Conservation (phyloP, 35 echinoderm and acorn worm genomes). For the Anneissia japonica region DNA sequence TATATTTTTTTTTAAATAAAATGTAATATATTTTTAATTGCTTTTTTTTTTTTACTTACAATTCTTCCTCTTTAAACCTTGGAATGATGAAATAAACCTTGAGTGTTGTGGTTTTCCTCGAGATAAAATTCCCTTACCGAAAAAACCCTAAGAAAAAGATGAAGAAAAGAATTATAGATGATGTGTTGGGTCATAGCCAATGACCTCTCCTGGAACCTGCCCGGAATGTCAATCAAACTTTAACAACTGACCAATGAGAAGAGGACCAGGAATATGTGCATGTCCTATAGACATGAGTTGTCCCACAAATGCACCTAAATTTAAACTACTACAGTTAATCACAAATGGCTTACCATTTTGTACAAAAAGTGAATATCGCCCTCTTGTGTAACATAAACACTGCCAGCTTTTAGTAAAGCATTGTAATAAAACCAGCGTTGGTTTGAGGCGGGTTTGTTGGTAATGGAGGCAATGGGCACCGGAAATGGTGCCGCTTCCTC, state of each 20-base stretch:
- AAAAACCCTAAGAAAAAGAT: conserved; percentile 69
- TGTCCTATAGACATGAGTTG: too few species aligned
- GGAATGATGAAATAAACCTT: conserved; percentile 63
- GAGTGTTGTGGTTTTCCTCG: conserved; percentile 79
- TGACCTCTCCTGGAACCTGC: too few species aligned
- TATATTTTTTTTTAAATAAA: too few species aligned
- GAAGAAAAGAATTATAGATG: too few species aligned
- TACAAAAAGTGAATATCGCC: conserved; percentile 76
- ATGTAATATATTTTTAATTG: too few species aligned
- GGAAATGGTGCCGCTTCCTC: conserved; percentile 71
- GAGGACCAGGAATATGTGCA: too few species aligned
- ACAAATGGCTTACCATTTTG: conserved; percentile 59
- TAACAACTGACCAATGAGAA: too few species aligned
- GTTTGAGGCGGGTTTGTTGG: conserved; percentile 58
- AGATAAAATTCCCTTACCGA: conserved; percentile 90
- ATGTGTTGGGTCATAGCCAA: too few species aligned
- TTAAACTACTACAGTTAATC: background rate
- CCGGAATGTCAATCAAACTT: too few species aligned
- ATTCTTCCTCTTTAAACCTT: conserved; percentile 64
- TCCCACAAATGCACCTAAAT: background rate
- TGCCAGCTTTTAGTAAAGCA: conserved; percentile 48
- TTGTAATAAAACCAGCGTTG: conserved; percentile 83
- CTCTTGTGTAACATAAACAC: conserved; percentile 57
- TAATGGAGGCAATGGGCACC: conserved; percentile 77
- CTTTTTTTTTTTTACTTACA: conserved; percentile 79